Evolutionary conservation across 2,113 vertebrate species (phyloP), one percentile per base, ranked within the genome.

Genomic region (Tamias sibiricus): DNA sequence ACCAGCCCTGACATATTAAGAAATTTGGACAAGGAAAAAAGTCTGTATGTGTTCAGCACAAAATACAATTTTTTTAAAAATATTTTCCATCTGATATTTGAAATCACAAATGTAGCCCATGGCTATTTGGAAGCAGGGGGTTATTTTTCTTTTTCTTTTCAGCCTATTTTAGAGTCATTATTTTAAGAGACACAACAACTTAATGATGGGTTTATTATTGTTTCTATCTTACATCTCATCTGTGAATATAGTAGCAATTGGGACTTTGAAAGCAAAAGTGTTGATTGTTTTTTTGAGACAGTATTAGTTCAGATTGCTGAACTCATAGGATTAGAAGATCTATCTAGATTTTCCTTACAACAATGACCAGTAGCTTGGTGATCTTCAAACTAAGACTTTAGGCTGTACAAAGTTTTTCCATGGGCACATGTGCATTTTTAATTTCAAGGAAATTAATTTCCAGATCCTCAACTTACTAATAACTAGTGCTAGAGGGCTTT

Each of bases 161-260:
- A 69, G 16, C 69, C 83, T 90, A 74, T 83, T 84, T 95, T 94
- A 91, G 71, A 87, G 93, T 17, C 20, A 79, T 72, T 88, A 89
- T 68, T 95, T 96, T 94, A 90, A 64, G 42, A 96, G 13, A 76
- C 11, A 49, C 26, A 88, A 30, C 30, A 80, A n/a, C 64, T 79
- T 88, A 87, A 96, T 30, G 71, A 0, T 62, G 52, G 11, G 8
- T 62, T 92, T 95, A 13, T 68, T 77, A 59, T 13, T 89, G 26
- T 92, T 87, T 81, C 52, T 91, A 8, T 66, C 19, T 81, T 92
- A 20, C 13, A n/a, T 91, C 54, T 93, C 77, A 88, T 83, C n/a
- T 89, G 11, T n/a, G 77, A 68, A 93, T 72, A 89, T 4, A 80
- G 42, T 4, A 80, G 5, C 47, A 68, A 5, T 52, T 87, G 49